Base-by-base conservation (phyloP, 2,113 vertebrate genomes). In the Isichthys henryi region DNA sequence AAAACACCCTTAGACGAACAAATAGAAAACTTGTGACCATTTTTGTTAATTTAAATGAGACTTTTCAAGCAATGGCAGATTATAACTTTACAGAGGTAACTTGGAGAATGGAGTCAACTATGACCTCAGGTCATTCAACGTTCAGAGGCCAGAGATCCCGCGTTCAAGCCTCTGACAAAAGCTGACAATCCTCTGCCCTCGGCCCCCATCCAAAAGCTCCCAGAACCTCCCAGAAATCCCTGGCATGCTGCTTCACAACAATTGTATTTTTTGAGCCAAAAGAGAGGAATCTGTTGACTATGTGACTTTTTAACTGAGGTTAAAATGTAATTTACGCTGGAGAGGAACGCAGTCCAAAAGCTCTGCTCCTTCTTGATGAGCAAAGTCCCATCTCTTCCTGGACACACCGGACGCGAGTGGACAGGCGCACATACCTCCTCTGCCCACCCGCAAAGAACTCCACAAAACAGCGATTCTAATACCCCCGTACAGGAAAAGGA, bases 391-490 rank as follows among this genome's bases (percentile, higher is more conserved):
- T 39, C 70, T 39, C 35, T 15, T n/a, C n/a, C 62, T 77, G 27
- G 70, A 77, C 5, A 77, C 4, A 77, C 39, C 39, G 39, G 39
- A 39, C 39, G 39, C 39, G 39, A 39, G 39, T 39, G 39, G 39
- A 39, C 39, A 39, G 39, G 39, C 70, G 2, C 31, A 5, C 13
- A 39, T 1, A 17, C 70, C 31, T 39, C 39, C 31, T 35, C 27
- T 7, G 13, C 70, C 11, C 70, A 77, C n/a, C 70, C 15, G n/a
- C n/a, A 10, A 11, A n/a, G 70, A 19, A 77, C 13, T 77, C 88
- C 53, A 87, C 89, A 89, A 92, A 92, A 92, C 56, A 50, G 17
- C 5, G 13, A 80, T 43, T 80, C 74, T 2, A 80, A 17, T 43
- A 43, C 35, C 35, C 58, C 17, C 74, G 43, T 43, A 43, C 35